Percentiles rank a stretch among this genome's conserved stretches.
These are phyloP conservation scores for Lordiphosa andalusiaca DNA, from an alignment of 2,888 invertebrate species.

Conservation along the genomic window DNA sequence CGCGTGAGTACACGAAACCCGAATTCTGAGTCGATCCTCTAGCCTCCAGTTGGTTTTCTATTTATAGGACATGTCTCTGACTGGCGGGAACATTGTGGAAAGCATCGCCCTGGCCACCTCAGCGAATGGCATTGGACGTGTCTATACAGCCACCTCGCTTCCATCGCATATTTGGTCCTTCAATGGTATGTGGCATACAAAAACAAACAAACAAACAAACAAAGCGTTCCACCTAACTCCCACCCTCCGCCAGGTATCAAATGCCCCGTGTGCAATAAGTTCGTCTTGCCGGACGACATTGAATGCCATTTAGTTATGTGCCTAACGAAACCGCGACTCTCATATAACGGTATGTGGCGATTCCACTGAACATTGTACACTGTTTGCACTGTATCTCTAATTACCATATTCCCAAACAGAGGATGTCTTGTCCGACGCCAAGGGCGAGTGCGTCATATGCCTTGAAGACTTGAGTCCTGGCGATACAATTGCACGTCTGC, in stretches of 20 bases:
- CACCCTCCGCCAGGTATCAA: conserved; percentile 88
- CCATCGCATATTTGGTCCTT: conserved; percentile 96
- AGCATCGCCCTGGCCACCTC: conserved; percentile 78
- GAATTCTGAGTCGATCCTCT: neutral
- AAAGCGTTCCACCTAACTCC: neutral
- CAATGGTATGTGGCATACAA: conserved; percentile 87
- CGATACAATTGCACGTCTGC: conserved; percentile 98
- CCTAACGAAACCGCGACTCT: conserved; percentile 98
- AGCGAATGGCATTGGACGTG: conserved; percentile 85
- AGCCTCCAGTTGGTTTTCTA: too few relatives aligned
- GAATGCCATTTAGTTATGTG: conserved; percentile 99
- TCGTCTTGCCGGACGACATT: conserved; percentile 98
- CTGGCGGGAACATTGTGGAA: conserved; percentile 78
- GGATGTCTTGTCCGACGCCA: conserved; percentile 96
- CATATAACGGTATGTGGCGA: conserved; percentile 92
- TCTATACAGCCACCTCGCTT: conserved; percentile 93
- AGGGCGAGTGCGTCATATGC: conserved; percentile 99
- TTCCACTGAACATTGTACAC: neutral
- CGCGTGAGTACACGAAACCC: conserved; percentile 48
- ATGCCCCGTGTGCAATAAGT: conserved; percentile 99
- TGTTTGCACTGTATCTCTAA: neutral
- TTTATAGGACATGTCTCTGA: conserved; percentile 69
- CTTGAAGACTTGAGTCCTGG: conserved; percentile 97
- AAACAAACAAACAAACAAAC: neutral
- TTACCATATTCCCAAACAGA: conserved; percentile 85